Percentiles rank a stretch among this genome's conserved stretches.
These are phyloP conservation scores for Eupithecia centaureata DNA, from an alignment of 2,888 invertebrate genomes.

Conservation along the genomic window DNA sequence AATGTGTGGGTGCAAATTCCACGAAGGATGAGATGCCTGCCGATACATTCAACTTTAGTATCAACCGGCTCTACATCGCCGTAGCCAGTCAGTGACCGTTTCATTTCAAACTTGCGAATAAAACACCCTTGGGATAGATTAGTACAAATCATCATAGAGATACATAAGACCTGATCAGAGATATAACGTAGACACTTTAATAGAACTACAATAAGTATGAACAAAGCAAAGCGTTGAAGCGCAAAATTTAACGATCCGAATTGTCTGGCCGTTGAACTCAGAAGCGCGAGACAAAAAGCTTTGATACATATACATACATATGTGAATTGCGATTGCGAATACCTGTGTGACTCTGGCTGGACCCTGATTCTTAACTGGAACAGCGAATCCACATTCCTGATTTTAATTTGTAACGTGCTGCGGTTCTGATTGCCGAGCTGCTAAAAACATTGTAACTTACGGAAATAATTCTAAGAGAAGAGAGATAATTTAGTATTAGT, in stretches of 20 bases:
- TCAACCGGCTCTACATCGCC: conserved; percentile 54
- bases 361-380: conserved; percentile 29
- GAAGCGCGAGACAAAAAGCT: conserved; percentile 46
- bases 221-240: conserved; percentile 55
- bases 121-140: neutral
- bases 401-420: conserved; percentile 33
- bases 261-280: conserved; percentile 72
- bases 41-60: conserved; percentile 69
- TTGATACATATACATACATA: conserved; percentile 41
- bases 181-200: conserved; percentile 20
- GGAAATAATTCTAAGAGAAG: conserved; percentile 18
- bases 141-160: neutral
- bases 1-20: conserved; percentile 78
- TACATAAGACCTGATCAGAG: neutral
- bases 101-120: conserved; percentile 56
- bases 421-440: conserved; percentile 31
- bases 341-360: conserved; percentile 37
- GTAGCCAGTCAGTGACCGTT: conserved; percentile 54
- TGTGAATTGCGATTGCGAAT: conserved; percentile 37
- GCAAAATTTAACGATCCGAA: conserved; percentile 63
- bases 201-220: conserved; percentile 32
- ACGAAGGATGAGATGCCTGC: conserved; percentile 74
- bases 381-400: conserved; percentile 39
- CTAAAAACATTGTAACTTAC: conserved; percentile 27
- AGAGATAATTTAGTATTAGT: neutral